Evolutionary conservation across 2,888 invertebrate genomes (phyloP).

Genomic region (Cryptus armator): DNA sequence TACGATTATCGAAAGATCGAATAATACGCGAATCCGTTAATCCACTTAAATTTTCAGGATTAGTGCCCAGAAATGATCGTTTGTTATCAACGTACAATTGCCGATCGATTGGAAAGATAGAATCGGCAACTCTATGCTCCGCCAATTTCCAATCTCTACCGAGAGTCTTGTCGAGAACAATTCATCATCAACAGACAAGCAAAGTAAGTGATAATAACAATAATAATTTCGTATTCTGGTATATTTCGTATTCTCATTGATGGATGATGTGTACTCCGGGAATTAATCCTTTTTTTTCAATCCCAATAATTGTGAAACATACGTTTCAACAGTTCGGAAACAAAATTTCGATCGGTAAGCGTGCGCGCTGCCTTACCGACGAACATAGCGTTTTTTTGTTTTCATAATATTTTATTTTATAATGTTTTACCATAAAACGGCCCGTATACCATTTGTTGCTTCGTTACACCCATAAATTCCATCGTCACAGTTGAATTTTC

Average conservation of each 20-base stretch:
- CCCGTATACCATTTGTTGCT: too few species aligned
- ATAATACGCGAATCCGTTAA: too few species aligned
- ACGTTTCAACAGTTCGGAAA: too few species aligned
- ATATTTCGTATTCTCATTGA: too few species aligned
- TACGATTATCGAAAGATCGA: too few species aligned
- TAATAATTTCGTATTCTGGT: too few species aligned
- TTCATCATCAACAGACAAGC: constrained; percentile 27
- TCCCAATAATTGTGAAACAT: background rate
- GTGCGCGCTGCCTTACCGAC: too few species aligned
- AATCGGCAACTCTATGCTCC: constrained; percentile 10
- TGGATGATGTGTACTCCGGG: too few species aligned
- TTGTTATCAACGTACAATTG: constrained; percentile 26
- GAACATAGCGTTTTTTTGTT: background rate
- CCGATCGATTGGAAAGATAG: constrained; percentile 25
- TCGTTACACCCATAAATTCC: too few species aligned
- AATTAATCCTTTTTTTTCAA: background rate
- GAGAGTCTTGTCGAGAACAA: constrained; percentile 15
- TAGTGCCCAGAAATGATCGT: constrained; percentile 38
- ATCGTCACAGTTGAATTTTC: too few species aligned
- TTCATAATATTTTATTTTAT: background rate
- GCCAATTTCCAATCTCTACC: constrained; percentile 19
- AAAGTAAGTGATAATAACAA: constrained; percentile 38
- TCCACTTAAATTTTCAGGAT: constrained; percentile 40
- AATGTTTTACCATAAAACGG: too few species aligned
- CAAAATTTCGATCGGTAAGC: too few species aligned